These are phyloP conservation scores for Chloebia gouldiae DNA, from an alignment of 2,113 vertebrate genomes.

Conservation along the genomic window DNA sequence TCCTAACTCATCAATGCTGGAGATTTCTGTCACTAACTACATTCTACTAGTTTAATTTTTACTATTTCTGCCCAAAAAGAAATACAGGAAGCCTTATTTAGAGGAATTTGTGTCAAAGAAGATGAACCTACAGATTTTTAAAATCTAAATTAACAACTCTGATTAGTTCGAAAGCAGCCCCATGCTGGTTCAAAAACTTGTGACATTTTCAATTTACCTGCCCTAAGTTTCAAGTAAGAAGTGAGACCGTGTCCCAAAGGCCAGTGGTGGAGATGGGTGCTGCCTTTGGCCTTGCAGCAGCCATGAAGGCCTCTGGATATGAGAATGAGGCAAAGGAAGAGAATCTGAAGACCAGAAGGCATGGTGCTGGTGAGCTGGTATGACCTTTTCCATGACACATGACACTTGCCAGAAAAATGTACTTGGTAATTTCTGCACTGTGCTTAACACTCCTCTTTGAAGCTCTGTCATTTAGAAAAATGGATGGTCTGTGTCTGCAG, in stretches of 20 bases:
- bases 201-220: not conserved
- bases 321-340: not conserved
- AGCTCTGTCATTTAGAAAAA: slow-evolving; percentile 6
- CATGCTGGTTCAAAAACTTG: not conserved
- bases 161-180: not conserved
- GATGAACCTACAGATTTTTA: not conserved
- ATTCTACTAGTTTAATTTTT: not conserved
- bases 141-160: not conserved
- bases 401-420: not conserved
- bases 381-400: not conserved
- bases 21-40: not conserved
- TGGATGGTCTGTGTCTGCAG: not conserved
- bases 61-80: not conserved
- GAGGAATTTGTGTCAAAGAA: not conserved
- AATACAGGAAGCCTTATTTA: not conserved
- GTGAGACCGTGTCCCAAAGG: not conserved
- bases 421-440: not conserved
- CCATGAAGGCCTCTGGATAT: not conserved
- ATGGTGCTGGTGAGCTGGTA: not conserved
- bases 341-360: not conserved
- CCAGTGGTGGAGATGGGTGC: not conserved
- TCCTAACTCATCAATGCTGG: not conserved
- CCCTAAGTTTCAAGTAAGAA: not conserved
- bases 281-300: not conserved
- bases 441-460: not conserved